Percentiles rank a stretch among this genome's conserved stretches.
Evolutionary conservation across 2,113 vertebrate genomes (phyloP).

Genomic region (Cololabis saira): DNA sequence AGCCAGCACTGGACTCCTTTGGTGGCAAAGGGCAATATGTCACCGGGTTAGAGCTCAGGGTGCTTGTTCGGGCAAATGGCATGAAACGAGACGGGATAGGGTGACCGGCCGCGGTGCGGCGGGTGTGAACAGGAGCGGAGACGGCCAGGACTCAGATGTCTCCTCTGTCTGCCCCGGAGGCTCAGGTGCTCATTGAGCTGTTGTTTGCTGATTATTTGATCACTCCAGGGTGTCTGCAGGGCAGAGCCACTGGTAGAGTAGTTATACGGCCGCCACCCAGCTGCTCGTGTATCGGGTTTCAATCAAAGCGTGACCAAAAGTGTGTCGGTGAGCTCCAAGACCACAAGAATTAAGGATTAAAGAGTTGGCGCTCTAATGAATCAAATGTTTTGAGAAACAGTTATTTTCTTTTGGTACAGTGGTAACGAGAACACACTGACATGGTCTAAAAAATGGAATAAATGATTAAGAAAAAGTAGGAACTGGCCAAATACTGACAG

Average conservation of each 20-base stretch:
- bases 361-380: neutral
- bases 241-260: constrained; percentile 11
- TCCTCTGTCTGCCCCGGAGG: constrained; percentile 7
- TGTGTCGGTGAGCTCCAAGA: neutral
- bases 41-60: no score
- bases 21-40: no score
- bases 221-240: constrained; percentile 39
- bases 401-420: no score
- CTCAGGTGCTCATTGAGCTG: constrained; percentile 48
- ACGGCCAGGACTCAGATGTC: constrained; percentile 65
- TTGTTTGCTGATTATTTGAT: constrained; percentile 32
- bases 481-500: no score
- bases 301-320: constrained; percentile 13
- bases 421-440: no score
- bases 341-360: neutral
- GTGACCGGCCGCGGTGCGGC: no score
- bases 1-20: no score
- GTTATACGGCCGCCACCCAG: constrained; percentile 22
- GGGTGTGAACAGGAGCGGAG: neutral
- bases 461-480: no score
- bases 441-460: no score
- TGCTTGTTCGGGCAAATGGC: no score
- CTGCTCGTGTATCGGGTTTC: constrained; percentile 42
- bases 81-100: no score
- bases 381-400: no score